These are phyloP conservation scores for Amphipyra tragopoginis DNA, from an alignment of 2,888 invertebrate genomes.

Conservation along the genomic window DNA sequence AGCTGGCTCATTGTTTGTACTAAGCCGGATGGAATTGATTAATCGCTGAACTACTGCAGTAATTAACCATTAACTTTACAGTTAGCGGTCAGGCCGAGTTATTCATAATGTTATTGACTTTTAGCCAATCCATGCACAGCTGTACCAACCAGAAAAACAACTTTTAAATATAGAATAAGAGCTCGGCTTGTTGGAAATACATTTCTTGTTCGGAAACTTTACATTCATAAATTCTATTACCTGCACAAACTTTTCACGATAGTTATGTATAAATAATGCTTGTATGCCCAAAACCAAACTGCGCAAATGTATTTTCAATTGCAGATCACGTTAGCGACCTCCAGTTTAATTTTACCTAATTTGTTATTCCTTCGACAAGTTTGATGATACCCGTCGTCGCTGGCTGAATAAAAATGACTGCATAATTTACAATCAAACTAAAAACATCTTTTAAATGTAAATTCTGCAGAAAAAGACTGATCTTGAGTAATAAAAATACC, in stretches of 20 bases:
- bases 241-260: conserved; percentile 10
- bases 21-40: conserved; percentile 75
- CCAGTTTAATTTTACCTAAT: conserved; percentile 68
- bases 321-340: conserved; percentile 67
- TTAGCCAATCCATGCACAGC: conserved; percentile 34
- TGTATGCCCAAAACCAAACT: neutral
- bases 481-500: conserved; percentile 7
- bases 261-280: neutral
- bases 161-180: conserved; percentile 43
- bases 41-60: conserved; percentile 63
- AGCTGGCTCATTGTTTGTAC: conserved; percentile 68
- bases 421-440: conserved; percentile 10
- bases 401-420: conserved; percentile 10
- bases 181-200: conserved; percentile 14
- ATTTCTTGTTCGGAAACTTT: conserved; percentile 32
- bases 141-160: conserved; percentile 39
- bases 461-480: neutral
- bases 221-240: conserved; percentile 16
- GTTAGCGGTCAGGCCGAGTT: conserved; percentile 52
- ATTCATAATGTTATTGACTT: conserved; percentile 59
- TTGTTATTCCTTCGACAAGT: conserved; percentile 37
- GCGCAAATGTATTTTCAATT: conserved; percentile 54
- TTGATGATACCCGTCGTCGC: conserved; percentile 3
- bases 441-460: neutral
- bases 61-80: conserved; percentile 66